Base-by-base conservation (phyloP, 2,888 invertebrate species). In the Xestia rhomboidea region DNA sequence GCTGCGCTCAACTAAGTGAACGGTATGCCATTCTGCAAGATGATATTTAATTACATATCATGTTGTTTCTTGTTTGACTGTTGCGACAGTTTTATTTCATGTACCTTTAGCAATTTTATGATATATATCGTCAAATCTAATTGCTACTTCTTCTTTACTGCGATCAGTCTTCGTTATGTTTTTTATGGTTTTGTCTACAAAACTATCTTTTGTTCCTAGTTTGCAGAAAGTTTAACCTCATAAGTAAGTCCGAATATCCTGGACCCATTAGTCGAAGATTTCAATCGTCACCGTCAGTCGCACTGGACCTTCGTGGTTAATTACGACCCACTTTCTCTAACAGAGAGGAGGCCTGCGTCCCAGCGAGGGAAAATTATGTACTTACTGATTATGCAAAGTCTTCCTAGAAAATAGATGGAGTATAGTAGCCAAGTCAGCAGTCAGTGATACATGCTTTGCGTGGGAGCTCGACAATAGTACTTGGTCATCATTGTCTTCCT, bases 21-120 rank as follows among this genome's bases (percentile, higher is more conserved):
- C 79, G 86, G 87, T 83, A 88, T 84, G 85, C 82, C 64, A 85
- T 87, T 84, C 77, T 80, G 88, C 81, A 90, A 90, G 84, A 81
- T 78, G 86, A 73, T 83, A 82, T 89, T 79, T 80, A 84, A 81
- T 89, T 85, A 88, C 89, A 83, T 85, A 81, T 85, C 70, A 30
- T 62, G 63, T 74, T 73, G 46, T 27, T 46, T 67, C 81, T 81
- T 34, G 79, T 72, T 83, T 81, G 64, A 38, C 63, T 57, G 44
- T 81, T 82, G 75, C 63, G 68, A 75, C 74, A 80, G 64, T 66
- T 44, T 46, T 38, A 72, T 46, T 57, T 21, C 18, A 51, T 18
- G 3, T 27, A 30, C 2, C 0, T 41, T 1, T 2, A 18, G 3
- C 0, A 27, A 46, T 68, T 81, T 30, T 41, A 18, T 51, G 13